These are phyloP conservation scores for Acanthococcus lagerstroemiae DNA, from an alignment of 2,888 invertebrate genomes.

Conservation along the genomic window DNA sequence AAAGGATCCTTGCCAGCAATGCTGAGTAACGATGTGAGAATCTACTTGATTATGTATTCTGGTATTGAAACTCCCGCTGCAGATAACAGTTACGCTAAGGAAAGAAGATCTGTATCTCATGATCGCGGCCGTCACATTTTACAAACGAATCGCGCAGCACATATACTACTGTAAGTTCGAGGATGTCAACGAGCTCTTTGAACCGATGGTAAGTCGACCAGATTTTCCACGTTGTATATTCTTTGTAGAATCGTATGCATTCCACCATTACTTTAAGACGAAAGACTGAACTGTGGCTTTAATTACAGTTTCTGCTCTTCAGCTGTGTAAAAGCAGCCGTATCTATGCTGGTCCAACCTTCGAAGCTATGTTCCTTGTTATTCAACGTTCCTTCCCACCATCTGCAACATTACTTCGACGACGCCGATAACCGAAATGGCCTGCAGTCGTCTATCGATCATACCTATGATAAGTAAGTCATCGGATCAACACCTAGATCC, in stretches of 20 bases:
- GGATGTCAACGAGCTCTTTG: constrained; percentile 18
- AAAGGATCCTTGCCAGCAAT: neutral
- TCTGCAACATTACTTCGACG: constrained; percentile 14
- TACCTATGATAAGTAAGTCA: neutral
- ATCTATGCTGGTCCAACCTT: constrained; percentile 11
- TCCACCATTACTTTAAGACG: neutral
- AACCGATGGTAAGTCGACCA: constrained; percentile 9
- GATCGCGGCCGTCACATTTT: constrained; percentile 12
- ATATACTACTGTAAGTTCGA: constrained; percentile 13
- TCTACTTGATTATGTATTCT: neutral
- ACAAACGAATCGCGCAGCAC: constrained; percentile 10
- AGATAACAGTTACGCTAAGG: constrained; percentile 1
- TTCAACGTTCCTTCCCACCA: constrained; percentile 18
- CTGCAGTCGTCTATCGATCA: neutral
- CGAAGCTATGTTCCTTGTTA: constrained; percentile 17
- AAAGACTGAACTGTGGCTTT: neutral
- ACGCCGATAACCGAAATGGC: constrained; percentile 4
- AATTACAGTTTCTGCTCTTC: constrained; percentile 14
- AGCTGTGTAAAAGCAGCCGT: constrained; percentile 1
- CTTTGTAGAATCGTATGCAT: neutral
- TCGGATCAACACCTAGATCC: neutral
- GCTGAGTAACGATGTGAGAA: too few species aligned
- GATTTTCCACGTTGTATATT: neutral
- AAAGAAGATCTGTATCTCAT: constrained; percentile 14
- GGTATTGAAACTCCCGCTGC: too few species aligned